Evolutionary conservation across 37 sponge, comb jelly and placozoan species (phyloP), one percentile per base, ranked within the genome.

Genomic region (Petrosia ficiformis): DNA sequence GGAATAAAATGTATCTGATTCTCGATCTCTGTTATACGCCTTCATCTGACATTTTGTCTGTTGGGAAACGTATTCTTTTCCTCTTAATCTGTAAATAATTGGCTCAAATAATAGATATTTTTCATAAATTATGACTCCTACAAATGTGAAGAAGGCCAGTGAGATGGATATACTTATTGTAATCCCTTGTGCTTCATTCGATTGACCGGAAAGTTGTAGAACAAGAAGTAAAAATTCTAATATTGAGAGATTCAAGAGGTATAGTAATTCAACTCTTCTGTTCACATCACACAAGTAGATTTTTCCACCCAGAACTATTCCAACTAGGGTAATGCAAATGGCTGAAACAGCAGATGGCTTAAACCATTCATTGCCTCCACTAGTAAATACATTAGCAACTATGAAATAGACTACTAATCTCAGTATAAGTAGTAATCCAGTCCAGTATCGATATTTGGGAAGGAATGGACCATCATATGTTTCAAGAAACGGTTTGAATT

Each of bases 381-480:
- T 30, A 6, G 42, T 19, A 5, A 6, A 36, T 8, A 61, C 28
- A n/a, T 26, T 5, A n/a, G n/a, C n/a, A n/a, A n/a, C n/a, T n/a
- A n/a, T n/a, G n/a, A n/a, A n/a, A n/a, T n/a, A n/a, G n/a, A n/a
- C n/a, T n/a, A n/a, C n/a, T n/a, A n/a, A 25, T 61, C 63, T 11
- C 63, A 61, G 28, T 11, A 61, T 8, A 2, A 70, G 71, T 29
- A 70, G 71, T 42, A 70, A 29, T 21, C 74, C 74, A 56, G 74
- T 73, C 74, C 74, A 73, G 58, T 56, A 73, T 14, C 74, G 74
- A 11, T 26, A 30, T 1, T 52, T 26, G 2, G 29, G 29, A 5
- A 8, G 24, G 21, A 35, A 73, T 3, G 74, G 74, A 4, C 34
- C 74, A 73, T 73, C 44, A 44, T 73, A 73, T 3, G 74, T 43